Evolutionary conservation across 2,888 invertebrate genomes (phyloP), one percentile per base, ranked within the genome.

Genomic region (Argyresthia albistria): DNA sequence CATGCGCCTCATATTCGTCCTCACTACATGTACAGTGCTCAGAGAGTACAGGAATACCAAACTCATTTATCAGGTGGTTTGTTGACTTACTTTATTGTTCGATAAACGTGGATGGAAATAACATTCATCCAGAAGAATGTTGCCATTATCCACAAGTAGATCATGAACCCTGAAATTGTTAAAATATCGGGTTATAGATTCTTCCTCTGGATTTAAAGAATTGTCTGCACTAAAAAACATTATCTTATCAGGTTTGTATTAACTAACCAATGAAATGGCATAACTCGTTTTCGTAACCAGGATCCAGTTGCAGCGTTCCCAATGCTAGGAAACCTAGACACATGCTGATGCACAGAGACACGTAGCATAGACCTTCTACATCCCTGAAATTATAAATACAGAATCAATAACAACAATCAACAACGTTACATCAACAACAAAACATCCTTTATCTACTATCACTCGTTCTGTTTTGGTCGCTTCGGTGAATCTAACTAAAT

Each of bases 121-220:
- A 92, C 82, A 63, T 92, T 92, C 74, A 93, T 78, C 93, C 93
- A 93, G 66, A 92, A 92, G 74, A 93, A 93, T n/a, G 91, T 89
- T 1, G 90, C 88, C 66, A 93, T 76, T 79, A 92, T 91, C 72
- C 90, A 89, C 58, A 88, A 88, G 64, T 91, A 91, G 8, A 90
- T 76, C 10, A 88, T 61, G 61, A 90, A 90, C 11, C 89, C 91
- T 91, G 64, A 46, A 69, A 69, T 54, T 25, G 6, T 25, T 35
- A 16, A 43, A 42, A 42, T n/a, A 36, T 36, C 8, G 9, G 9
- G 39, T 39, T 8, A 39, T 4, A 3, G 8, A 39, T 39, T 6
- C 3, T 39, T n/a, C 39, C 25, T 4, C 25, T 25, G 25, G 6
- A 25, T 6, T 25, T 25, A 6, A 25, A 25, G 25, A 25, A 25